Percentiles rank a stretch among this genome's conserved stretches.
Evolutionary conservation across 2,797 vertebrate genomes (phyloP).

Genomic region (Novumbra hubbsi): DNA sequence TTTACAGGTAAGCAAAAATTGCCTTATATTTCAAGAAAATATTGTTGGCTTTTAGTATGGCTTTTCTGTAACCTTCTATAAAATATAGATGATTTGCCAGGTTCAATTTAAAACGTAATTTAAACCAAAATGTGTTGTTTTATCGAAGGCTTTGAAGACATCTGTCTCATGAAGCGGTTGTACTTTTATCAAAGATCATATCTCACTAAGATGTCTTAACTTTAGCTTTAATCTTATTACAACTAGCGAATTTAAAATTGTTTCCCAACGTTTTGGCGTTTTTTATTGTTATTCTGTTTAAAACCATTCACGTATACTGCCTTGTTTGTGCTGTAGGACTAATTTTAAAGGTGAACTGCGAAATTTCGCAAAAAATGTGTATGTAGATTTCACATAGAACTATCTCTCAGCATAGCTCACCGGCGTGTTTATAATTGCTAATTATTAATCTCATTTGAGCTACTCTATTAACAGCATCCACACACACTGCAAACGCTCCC

Average conservation of each 20-base stretch:
- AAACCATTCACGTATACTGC: not conserved
- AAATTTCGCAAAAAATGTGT: not conserved
- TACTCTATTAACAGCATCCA: constrained; percentile 4
- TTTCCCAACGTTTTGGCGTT: not conserved
- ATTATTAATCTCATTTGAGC: constrained; percentile 5
- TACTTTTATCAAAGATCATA: not conserved
- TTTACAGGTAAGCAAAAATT: constrained; percentile 30
- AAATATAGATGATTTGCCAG: not conserved
- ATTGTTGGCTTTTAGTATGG: not conserved
- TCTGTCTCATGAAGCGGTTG: not conserved
- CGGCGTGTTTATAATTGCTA: constrained; percentile 5
- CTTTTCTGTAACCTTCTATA: not conserved
- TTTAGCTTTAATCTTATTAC: not conserved
- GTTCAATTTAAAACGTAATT: not conserved
- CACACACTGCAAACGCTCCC: constrained; percentile 17
- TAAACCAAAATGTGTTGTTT: not conserved
- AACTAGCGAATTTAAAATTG: not conserved
- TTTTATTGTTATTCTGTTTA: not conserved
- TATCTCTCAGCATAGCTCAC: not conserved
- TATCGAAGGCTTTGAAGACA: not conserved
- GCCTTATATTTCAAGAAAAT: not conserved
- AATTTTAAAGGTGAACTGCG: not conserved
- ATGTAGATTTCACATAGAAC: not conserved
- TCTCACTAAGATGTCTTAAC: not conserved
- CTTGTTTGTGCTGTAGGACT: too few species aligned